Evolutionary conservation across 2,113 vertebrate species (phyloP), one percentile per base, ranked within the genome.

Genomic region (Narcine bancroftii): DNA sequence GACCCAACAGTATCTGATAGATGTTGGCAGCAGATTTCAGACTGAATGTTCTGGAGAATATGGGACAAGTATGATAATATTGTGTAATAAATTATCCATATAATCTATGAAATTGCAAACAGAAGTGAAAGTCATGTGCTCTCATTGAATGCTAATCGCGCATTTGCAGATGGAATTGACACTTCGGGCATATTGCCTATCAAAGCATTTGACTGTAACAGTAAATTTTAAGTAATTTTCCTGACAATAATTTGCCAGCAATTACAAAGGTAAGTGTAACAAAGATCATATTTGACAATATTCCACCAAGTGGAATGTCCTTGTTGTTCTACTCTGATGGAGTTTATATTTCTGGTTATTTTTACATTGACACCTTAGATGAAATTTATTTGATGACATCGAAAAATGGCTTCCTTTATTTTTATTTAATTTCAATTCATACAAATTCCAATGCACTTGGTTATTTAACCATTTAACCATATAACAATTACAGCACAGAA

Each of bases 121-220:
- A 39, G 19, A 89, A 89, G 63, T 7, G 36, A 89, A 89, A 89
- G 36, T 66, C n/a, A 53, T 56, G 81, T 29, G 50, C 56, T 47
- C 56, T 85, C 87, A 45, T 9, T 89, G 17, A 89, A 39, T 29
- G n/a, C 66, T 39, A 89, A 89, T 60, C 85, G 66, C 39, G 36
- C 56, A 21, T 39, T 89, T 60, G 42, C n/a, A 63, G 24, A 21
- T 36, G 66, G 60, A 66, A 42, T 9, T 45, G 56, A 45, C 63
- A n/a, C 63, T 89, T 89, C 87, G 45, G 36, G 87, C 36, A 66
- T 66, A 66, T 24, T 4, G n/a, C 24, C 60, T 42, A 19, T 89
- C 87, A 89, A n/a, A 4, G 39, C 13, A 21, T 89, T 89, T 66
- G 87, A 66, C 66, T 89, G 39, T 89, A 89, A 66, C 45, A 21